Percentiles rank a stretch among this genome's conserved stretches.
Evolutionary conservation across 2,113 vertebrate genomes (phyloP).

Genomic region (Brachypteracias leptosomus): DNA sequence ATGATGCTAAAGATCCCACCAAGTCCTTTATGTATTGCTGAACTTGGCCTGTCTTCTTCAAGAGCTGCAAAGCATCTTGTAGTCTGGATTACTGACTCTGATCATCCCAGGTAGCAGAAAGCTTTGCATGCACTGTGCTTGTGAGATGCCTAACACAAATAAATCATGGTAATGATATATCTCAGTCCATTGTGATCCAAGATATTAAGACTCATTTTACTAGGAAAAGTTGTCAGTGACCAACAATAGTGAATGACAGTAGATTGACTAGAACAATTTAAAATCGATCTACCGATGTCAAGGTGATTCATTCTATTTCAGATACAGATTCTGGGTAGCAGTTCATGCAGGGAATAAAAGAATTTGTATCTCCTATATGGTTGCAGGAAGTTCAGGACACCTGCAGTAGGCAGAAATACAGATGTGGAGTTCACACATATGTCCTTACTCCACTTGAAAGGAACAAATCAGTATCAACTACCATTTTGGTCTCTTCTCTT

Average conservation of each 20-base stretch:
- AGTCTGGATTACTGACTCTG: neutral
- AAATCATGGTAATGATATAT: neutral
- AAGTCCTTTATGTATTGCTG: neutral
- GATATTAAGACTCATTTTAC: neutral
- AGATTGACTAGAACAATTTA: neutral
- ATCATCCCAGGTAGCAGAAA: neutral
- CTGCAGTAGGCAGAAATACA: neutral
- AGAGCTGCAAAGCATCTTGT: neutral
- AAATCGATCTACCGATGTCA: neutral
- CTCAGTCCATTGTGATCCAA: neutral
- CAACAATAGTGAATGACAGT: neutral
- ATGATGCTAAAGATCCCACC: neutral
- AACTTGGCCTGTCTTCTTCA: neutral
- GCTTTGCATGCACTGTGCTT: neutral
- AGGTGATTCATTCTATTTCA: neutral
- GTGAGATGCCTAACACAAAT: neutral
- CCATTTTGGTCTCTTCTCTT: neutral
- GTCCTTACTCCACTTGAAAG: constrained; percentile 2
- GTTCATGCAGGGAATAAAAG: neutral
- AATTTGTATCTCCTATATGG: neutral
- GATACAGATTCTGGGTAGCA: neutral
- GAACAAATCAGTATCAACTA: neutral
- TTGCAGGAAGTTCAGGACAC: neutral
- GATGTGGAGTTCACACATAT: neutral
- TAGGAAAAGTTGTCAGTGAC: neutral